A percentile compares a stretch with the other conserved stretches of the same genome.
These are phyloP conservation scores for Galeopterus variegatus DNA, from an alignment of 2,113 vertebrate species.

Conservation along the genomic window DNA sequence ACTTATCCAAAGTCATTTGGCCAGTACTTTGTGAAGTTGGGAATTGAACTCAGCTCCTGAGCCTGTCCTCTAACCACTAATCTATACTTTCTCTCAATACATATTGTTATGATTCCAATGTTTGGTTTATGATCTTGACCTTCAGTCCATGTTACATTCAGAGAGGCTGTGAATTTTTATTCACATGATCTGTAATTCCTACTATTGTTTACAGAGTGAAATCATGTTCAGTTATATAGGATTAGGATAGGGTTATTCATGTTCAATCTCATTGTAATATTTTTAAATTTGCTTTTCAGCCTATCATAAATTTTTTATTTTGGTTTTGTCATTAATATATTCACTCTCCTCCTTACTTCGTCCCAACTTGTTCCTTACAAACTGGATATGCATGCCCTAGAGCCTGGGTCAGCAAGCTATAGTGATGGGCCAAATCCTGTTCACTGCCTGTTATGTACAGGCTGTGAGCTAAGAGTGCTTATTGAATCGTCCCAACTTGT, in stretches of 20 bases:
- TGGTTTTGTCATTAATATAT: not conserved
- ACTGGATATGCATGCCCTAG: not conserved
- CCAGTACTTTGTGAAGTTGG: not conserved
- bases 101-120: not conserved
- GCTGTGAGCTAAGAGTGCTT: not conserved
- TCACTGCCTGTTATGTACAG: not conserved
- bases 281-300: constrained; percentile 9
- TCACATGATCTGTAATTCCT: not conserved
- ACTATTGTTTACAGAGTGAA: constrained; percentile 10
- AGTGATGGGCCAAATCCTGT: not conserved
- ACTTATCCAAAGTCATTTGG: not conserved
- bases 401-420: not conserved
- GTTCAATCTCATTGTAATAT: not conserved
- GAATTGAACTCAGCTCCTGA: not conserved
- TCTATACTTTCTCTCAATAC: constrained; percentile 16
- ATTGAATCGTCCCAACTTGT: not conserved
- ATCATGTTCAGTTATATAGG: not conserved
- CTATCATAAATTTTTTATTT: not conserved
- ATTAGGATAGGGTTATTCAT: not conserved
- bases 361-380: not conserved
- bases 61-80: not conserved
- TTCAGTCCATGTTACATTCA: not conserved
- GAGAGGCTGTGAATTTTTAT: not conserved
- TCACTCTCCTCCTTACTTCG: not conserved
- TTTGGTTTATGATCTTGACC: not conserved